Base-by-base conservation (phyloP, 2,113 vertebrate species). In the Alethe diademata region DNA sequence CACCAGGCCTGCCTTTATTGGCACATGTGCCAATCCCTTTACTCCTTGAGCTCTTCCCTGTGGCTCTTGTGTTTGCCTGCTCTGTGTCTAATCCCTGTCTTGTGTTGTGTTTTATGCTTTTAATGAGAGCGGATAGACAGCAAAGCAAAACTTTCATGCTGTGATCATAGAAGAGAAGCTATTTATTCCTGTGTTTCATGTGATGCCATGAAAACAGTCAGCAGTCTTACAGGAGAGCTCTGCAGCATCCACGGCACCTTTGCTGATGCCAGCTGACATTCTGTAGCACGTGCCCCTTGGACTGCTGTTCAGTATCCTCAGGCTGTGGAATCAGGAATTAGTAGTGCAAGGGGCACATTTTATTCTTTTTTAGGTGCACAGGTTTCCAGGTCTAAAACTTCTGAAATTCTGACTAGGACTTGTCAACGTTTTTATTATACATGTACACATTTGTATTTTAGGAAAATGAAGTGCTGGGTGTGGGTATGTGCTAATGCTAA, bases 151-250 rank as follows among this genome's bases (percentile, higher is more conserved):
- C 82, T 90, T 88, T 60, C 94, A 70, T 67, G 90, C 90, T 92
- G 93, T 80, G 94, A 82, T 88, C 92, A 76, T 19, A 90, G 90
- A 60, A 95, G 81, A 91, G 60, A 74, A 95, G 87, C 60, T 90
- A 42, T 95, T 95, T 92, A 90, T 88, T 96, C 67, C 61, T 90
- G 84, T 91, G 89, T 95, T 91, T 93, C 92, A 71, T 87, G 85
- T 94, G 92, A 91, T 93, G 94, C 92, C 82, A 79, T 86, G 84
- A 94, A 90, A 86, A 90, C 84, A 91, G 72, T 75, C 86, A 78
- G 71, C 67, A 93, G 29, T 73, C 87, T 66, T 62, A 66, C 26
- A 83, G 82, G 9, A 70, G 84, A 93, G 71, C 71, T 62, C 71
- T 71, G 89, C 80, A 87, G 84, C 40, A 81, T 51, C 54, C 86